Base-by-base conservation (phyloP, 92 coral and sea anemone species). In the Phenganax subtilis region DNA sequence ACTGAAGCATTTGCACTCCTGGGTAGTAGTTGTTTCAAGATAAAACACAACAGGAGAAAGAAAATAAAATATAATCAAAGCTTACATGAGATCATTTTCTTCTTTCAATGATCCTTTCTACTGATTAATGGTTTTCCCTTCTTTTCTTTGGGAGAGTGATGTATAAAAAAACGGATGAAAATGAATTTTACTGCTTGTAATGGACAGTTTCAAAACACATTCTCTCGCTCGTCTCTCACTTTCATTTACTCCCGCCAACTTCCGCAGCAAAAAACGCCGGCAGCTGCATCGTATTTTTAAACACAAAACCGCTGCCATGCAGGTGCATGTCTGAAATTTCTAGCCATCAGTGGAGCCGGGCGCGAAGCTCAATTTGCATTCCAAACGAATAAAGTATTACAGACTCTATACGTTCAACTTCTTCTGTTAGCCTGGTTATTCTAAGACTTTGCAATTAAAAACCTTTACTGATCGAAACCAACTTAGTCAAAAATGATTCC, bases 291-390 rank as follows among this genome's bases (percentile, higher is more conserved):
- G 75, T 69, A 16, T 71, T 71, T 71, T 71, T 55, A 37, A 55
- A 9, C 76, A 20, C 11, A 12, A 37, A 12, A 12, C 76, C 76
- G 76, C 76, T 37, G 76, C 76, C 25, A 20, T 9, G 51, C 76
- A 71, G 76, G 76, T n/a, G 76, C 76, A 71, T 71, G 76, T 71
- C 76, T 71, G 31, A 15, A 71, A 71, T 71, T 71, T 71, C 75
- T 69, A 52, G 75, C 75, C 75, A 69, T 69, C 25, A 20, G 25
- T 20, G 25, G 25, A 20, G 25, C 25, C 25, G 25, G 25, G 25
- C 25, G 25, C 25, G 25, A 20, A 20, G 25, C 25, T 20, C 25
- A 20, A 20, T 20, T 20, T 20, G 25, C 25, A 20, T 20, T 20
- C 25, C 25, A 20, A 20, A 20, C 25, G 25, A 20, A 20, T 20